These are phyloP conservation scores for Poecilia wingei DNA, from an alignment of 2,797 vertebrate species.

Conservation along the genomic window DNA sequence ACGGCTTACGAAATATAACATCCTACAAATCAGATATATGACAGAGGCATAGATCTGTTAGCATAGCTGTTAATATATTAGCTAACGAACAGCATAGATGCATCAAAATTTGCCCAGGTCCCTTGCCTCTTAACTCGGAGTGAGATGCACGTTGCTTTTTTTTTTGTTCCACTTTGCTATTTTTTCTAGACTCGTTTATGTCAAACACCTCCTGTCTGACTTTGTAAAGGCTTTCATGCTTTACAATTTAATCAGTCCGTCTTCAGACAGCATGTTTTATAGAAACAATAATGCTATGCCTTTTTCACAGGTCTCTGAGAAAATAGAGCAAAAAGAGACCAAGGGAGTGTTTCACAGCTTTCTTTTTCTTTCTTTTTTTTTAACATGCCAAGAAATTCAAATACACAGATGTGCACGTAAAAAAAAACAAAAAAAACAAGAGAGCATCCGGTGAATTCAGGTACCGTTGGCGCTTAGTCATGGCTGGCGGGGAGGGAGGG, in stretches of 20 bases:
- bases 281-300: conserved; percentile 53
- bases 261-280: conserved; percentile 69
- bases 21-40: conserved; percentile 45
- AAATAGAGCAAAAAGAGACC: conserved; percentile 51
- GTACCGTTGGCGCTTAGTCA: conserved; percentile 41
- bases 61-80: conserved; percentile 58
- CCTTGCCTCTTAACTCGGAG: conserved; percentile 44
- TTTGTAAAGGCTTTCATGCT: conserved; percentile 58
- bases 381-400: conserved; percentile 56
- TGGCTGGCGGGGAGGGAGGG: not conserved
- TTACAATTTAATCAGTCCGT: conserved; percentile 56
- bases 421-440: conserved; percentile 7
- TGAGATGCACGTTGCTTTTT: conserved; percentile 49
- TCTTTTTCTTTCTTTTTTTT: conserved; percentile 29
- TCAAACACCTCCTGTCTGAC: conserved; percentile 58
- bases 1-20: conserved; percentile 52
- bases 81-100: conserved; percentile 55
- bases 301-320: conserved; percentile 54
- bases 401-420: conserved; percentile 46
- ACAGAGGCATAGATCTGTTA: conserved; percentile 50
- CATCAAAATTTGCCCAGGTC: conserved; percentile 57
- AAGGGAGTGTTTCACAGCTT: conserved; percentile 60
- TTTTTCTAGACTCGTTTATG: conserved; percentile 65
- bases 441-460: conserved; percentile 47
- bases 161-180: conserved; percentile 60